A percentile compares a stretch with the other conserved stretches of the same genome.
phyloP scores from a whole-genome alignment of 2,888 invertebrate species.

The Diaprepes abbreviatus region DNA sequence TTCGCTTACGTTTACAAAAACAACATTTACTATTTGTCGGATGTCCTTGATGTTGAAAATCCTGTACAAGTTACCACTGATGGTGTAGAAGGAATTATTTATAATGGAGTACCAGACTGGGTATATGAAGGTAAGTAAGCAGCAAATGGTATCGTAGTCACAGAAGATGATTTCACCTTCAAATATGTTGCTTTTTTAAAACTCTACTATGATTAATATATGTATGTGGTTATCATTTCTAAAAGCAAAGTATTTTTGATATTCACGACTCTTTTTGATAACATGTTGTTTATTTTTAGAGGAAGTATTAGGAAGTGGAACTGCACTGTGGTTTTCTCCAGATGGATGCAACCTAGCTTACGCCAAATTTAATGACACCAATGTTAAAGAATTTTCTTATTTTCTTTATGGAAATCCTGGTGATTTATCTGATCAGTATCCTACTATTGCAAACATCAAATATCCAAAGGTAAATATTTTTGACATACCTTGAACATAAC shows the following conservation, averaged over 20 bases:
- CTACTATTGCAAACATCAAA: conserved; percentile 75
- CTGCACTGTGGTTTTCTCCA: conserved; percentile 91
- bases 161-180: too few species aligned
- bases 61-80: conserved; percentile 70
- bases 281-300: conserved; percentile 79
- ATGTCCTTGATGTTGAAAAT: conserved; percentile 56
- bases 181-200: too few species aligned
- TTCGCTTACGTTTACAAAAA: conserved; percentile 78
- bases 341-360: conserved; percentile 84
- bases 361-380: conserved; percentile 84
- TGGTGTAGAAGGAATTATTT: conserved; percentile 69
- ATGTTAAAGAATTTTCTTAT: conserved; percentile 76
- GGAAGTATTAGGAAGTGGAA: conserved; percentile 87
- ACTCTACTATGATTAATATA: too few species aligned
- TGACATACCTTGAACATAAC: too few species aligned
- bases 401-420: conserved; percentile 77
- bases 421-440: conserved; percentile 75
- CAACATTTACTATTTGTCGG: conserved; percentile 76
- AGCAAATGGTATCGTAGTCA: too few species aligned
- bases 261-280: too few species aligned
- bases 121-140: conserved; percentile 94
- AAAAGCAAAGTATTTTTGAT: too few species aligned
- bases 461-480: conserved; percentile 83
- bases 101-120: conserved; percentile 92
- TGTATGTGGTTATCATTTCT: too few species aligned